These are phyloP conservation scores for Pentamera pediparva DNA, from an alignment of 53 echinoderm and acorn worm genomes.

Conservation along the genomic window DNA sequence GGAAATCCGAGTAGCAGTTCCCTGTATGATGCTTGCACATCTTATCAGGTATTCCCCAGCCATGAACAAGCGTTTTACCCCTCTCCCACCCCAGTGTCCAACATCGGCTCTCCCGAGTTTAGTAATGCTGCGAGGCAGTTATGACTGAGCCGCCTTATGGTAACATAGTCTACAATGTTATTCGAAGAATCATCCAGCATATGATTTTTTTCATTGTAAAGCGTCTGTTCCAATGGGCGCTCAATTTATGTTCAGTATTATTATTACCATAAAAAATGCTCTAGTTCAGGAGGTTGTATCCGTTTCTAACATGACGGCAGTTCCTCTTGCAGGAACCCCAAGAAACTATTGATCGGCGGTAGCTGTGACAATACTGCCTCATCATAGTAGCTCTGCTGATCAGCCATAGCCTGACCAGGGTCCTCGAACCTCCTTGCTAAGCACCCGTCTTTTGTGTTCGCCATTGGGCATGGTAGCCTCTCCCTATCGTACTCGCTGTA, in stretches of 20 bases:
- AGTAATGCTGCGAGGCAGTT: too few relatives aligned
- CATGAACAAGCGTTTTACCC: too few relatives aligned
- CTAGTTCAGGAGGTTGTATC: background rate
- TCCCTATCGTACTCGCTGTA: constrained; percentile 14
- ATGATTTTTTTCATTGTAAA: background rate
- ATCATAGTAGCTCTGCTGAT: constrained; percentile 34
- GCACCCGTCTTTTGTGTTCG: constrained; percentile 82
- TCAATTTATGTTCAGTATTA: background rate
- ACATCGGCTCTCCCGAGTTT: too few relatives aligned
- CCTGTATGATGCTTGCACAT: too few relatives aligned
- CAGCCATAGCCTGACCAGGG: background rate
- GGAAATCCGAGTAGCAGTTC: too few relatives aligned
- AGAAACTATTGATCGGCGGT: constrained; percentile 82
- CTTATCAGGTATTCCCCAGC: too few relatives aligned
- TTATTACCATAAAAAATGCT: background rate
- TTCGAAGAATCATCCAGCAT: background rate
- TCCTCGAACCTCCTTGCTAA: constrained; percentile 46
- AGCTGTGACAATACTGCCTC: constrained; percentile 40
- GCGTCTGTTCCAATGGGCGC: too few relatives aligned
- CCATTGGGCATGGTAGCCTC: constrained; percentile 72
- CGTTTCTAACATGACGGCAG: constrained; percentile 6
- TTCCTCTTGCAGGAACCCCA: constrained; percentile 85
- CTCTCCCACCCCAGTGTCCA: too few relatives aligned
- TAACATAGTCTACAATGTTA: too few relatives aligned
- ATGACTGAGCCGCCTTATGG: too few relatives aligned